Conservation (phyloP, 92 coral and sea anemone genomes). For the Montipora capitata region DNA sequence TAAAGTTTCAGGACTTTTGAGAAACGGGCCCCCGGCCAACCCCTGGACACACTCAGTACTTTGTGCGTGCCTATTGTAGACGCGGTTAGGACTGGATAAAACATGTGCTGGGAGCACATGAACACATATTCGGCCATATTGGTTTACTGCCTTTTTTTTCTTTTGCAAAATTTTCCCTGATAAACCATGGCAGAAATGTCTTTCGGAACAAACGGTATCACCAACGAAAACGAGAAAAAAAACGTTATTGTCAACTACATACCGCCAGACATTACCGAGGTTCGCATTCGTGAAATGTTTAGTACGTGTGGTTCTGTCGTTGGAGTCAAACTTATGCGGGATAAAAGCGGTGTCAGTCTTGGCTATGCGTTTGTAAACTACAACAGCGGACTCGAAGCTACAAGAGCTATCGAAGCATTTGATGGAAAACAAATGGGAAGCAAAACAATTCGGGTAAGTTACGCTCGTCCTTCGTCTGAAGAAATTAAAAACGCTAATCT, state of each 20-base stretch:
- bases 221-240: constrained; percentile 79
- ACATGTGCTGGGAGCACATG: neutral
- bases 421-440: constrained; percentile 89
- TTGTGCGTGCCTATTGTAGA: neutral
- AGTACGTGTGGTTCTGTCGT: constrained; percentile 84
- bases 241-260: constrained; percentile 97
- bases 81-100: constrained; percentile 22
- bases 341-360: constrained; percentile 92
- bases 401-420: constrained; percentile 88
- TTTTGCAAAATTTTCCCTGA: neutral
- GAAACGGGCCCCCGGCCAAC: too few species aligned
- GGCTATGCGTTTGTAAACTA: constrained; percentile 99
- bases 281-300: constrained; percentile 86
- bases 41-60: neutral
- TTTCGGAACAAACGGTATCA: constrained; percentile 18
- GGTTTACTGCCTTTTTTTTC: too few species aligned
- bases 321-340: constrained; percentile 93
- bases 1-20: too few species aligned
- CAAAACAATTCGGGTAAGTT: constrained; percentile 96
- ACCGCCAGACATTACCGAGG: constrained; percentile 96
- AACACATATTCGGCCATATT: neutral
- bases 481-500: constrained; percentile 99
- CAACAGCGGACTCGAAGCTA: constrained; percentile 87
- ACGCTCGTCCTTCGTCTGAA: constrained; percentile 98
- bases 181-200: constrained; percentile 9